phyloP scores from a whole-genome alignment of 2,888 invertebrate genomes.

The Protophormia terraenovae region DNA sequence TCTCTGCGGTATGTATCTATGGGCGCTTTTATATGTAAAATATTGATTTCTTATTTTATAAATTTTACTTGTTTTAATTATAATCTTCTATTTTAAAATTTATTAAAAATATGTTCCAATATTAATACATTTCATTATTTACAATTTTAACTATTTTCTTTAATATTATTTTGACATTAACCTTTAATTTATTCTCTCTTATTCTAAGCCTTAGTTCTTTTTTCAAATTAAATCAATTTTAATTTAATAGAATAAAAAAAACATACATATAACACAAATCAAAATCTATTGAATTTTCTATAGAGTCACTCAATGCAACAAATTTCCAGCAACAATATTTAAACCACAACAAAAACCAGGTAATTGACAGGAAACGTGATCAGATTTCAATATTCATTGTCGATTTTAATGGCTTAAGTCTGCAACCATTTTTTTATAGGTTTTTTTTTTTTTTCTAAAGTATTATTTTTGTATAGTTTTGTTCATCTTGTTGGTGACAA shows the following conservation, averaged over 20 bases:
- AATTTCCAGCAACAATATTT: conserved; percentile 24
- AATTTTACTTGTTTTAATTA: too few relatives aligned
- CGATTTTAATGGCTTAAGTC: conserved; percentile 72
- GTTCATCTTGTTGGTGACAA: conserved; percentile 33
- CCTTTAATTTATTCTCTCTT: too few relatives aligned
- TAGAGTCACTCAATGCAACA: conserved; percentile 20
- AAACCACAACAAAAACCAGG: conserved; percentile 70
- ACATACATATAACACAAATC: conserved; percentile 3
- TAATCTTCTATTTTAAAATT: too few relatives aligned
- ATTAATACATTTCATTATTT: too few relatives aligned
- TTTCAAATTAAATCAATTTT: conserved; percentile 17
- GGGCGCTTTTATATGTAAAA: too few relatives aligned
- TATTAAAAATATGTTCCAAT: too few relatives aligned
- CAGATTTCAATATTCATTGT: conserved; percentile 79
- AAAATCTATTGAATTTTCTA: conserved; percentile 22
- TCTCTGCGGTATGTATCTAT: too few relatives aligned
- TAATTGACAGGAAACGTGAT: conserved; percentile 81
- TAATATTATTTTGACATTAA: too few relatives aligned
- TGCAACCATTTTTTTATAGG: conserved; percentile 47
- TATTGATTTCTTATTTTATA: too few relatives aligned
- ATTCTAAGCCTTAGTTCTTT: not conserved
- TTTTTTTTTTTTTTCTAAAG: not conserved
- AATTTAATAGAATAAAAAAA: not conserved
- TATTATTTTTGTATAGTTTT: not conserved
- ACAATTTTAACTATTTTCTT: too few relatives aligned